A percentile compares a stretch with the other conserved stretches of the same genome.
phyloP scores from a whole-genome alignment of 2,797 vertebrate genomes.

The Vespertilio murinus region DNA sequence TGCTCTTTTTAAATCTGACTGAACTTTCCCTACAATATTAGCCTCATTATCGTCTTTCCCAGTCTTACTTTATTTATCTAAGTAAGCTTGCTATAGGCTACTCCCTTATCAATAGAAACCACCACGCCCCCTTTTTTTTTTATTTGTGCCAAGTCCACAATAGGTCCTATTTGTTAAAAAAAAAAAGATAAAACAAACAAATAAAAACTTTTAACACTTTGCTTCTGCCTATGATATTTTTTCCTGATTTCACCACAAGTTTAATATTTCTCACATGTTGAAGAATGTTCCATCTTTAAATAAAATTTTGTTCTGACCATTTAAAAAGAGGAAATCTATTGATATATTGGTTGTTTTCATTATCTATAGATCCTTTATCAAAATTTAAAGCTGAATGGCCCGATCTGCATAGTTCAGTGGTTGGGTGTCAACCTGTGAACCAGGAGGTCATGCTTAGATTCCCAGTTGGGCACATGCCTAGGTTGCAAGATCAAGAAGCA shows the following conservation, averaged over 20 bases:
- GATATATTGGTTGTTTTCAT: not conserved
- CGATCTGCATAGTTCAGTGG: too few relatives aligned
- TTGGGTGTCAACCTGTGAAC: too few relatives aligned
- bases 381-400: not conserved
- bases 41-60: not conserved
- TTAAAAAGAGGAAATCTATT: not conserved
- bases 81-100: not conserved
- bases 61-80: not conserved
- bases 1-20: not conserved
- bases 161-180: not conserved
- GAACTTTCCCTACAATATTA: not conserved
- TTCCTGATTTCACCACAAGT: not conserved
- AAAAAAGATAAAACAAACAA: too few relatives aligned
- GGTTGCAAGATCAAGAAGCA: too few relatives aligned
- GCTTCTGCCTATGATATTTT: not conserved
- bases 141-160: not conserved
- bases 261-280: not conserved
- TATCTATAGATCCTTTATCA: not conserved
- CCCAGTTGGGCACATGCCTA: too few relatives aligned
- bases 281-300: not conserved
- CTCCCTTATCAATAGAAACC: not conserved
- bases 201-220: not conserved
- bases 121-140: not conserved
- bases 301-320: not conserved
- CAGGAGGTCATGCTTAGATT: too few relatives aligned